Conservation (phyloP, 2,888 invertebrate genomes). For the Geotrupes spiniger region DNA sequence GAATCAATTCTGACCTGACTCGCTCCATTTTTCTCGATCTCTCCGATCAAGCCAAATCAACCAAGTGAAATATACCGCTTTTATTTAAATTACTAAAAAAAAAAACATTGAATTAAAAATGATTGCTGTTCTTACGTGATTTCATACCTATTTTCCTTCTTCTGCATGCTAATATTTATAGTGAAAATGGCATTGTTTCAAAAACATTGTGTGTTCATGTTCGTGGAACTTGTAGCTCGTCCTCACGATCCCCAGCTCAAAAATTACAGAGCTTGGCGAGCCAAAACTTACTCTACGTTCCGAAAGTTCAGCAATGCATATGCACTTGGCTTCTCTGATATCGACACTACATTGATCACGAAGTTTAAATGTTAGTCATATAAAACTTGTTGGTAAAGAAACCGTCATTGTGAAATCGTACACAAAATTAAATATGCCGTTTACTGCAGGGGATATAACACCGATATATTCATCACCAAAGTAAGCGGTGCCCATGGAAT, state of each 20-base stretch:
- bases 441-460: conserved; percentile 82
- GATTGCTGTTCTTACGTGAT: no score
- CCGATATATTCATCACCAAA: conserved; percentile 67
- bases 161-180: conserved; percentile 64
- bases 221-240: conserved; percentile 82
- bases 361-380: conserved; percentile 72
- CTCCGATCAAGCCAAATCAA: conserved; percentile 91
- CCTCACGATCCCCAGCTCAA: conserved; percentile 69
- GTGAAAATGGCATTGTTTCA: conserved; percentile 90
- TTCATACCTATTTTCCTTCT: conserved; percentile 58
- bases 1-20: conserved; percentile 69
- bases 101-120: neutral
- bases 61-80: conserved; percentile 83
- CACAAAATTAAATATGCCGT: conserved; percentile 74
- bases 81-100: conserved; percentile 65
- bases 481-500: conserved; percentile 87
- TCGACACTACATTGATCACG: conserved; percentile 72
- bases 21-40: conserved; percentile 90
- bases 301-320: conserved; percentile 65
- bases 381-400: conserved; percentile 87
- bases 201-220: conserved; percentile 88
- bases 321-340: conserved; percentile 72
- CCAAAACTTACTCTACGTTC: conserved; percentile 61
- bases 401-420: conserved; percentile 69
- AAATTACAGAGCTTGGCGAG: conserved; percentile 66